These are phyloP conservation scores for Crotalus viridis DNA, from an alignment of 2,113 vertebrate genomes.

Conservation along the genomic window DNA sequence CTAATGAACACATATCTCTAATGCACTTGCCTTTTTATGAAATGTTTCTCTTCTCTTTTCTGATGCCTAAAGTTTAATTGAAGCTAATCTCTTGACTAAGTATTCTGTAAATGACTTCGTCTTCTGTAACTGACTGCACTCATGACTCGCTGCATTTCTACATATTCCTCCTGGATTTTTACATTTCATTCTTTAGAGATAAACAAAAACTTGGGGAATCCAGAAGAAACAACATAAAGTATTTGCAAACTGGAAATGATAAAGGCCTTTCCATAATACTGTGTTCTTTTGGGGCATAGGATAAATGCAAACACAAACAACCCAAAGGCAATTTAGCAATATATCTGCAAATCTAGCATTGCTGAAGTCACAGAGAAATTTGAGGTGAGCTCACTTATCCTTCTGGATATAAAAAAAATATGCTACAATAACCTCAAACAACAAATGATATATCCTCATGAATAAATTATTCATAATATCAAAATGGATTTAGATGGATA, in stretches of 20 bases:
- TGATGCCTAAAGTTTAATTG: conserved; percentile 41
- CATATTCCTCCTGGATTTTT: neutral
- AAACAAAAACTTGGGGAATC: neutral
- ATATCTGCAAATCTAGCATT: neutral
- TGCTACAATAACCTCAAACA: neutral
- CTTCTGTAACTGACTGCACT: neutral
- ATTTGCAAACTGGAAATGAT: neutral
- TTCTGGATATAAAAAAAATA: neutral
- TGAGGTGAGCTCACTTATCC: neutral
- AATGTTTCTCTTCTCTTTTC: neutral
- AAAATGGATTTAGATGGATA: neutral
- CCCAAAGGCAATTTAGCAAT: neutral
- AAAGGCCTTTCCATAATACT: neutral
- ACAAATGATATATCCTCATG: neutral
- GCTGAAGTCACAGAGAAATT: neutral
- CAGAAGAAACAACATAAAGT: neutral
- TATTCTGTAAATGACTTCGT: neutral
- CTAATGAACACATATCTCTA: conserved; percentile 29
- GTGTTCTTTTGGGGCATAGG: neutral
- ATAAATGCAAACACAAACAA: neutral
- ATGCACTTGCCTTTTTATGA: conserved; percentile 21
- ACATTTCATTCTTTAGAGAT: neutral
- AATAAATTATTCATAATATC: too few species aligned
- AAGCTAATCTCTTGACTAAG: conserved; percentile 26
- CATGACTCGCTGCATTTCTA: conserved; percentile 4